Evolutionary conservation across 2,797 vertebrate species (phyloP), one percentile per base, ranked within the genome.

Genomic region (Margarornis squamiger): DNA sequence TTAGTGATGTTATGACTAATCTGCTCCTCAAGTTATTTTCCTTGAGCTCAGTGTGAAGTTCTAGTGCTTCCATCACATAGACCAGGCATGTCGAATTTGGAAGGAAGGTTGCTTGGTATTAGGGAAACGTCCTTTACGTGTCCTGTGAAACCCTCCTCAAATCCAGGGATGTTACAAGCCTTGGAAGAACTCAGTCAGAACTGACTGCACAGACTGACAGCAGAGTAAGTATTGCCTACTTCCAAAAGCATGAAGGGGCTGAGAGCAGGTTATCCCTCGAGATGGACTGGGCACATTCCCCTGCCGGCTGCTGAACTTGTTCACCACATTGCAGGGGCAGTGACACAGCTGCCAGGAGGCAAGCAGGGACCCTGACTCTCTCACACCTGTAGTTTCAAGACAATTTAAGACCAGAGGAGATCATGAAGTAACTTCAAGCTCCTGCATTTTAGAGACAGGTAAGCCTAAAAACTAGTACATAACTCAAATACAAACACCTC

Each of bases 121-220:
- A 41, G 32, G 23, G 26, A 54, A 67, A 39, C 8, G 23, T 20
- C 41, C 67, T 38, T n/a, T 0, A 73, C 7, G 3, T 0, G 0
- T 61, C 18, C 48, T 30, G 12, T 52, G 63, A 75, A 87, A 48
- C 2, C 1, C 13, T 14, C 26, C 39, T 66, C 48, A 57, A 73
- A 70, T 7, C 26, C 14, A 61, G 51, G 54, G 13, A 78, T 73
- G 24, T 36, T 29, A 38, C 3, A 62, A 57, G 18, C 12, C 46
- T 58, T 4, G 2, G 32, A 36, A 45, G 68, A 93, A 82, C 2
- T 12, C 45, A 14, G 8, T 46, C 49, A 68, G 58, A 79, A 63
- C 26, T 43, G 68, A 34, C 49, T 36, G 55, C n/a, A 57, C 3
- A 8, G n/a, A 46, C 0, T 8, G 6, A 27, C 1, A 2, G 1